Evolutionary conservation across 2,113 vertebrate genomes (phyloP), one percentile per base, ranked within the genome.

Genomic region (Orcinus orca): DNA sequence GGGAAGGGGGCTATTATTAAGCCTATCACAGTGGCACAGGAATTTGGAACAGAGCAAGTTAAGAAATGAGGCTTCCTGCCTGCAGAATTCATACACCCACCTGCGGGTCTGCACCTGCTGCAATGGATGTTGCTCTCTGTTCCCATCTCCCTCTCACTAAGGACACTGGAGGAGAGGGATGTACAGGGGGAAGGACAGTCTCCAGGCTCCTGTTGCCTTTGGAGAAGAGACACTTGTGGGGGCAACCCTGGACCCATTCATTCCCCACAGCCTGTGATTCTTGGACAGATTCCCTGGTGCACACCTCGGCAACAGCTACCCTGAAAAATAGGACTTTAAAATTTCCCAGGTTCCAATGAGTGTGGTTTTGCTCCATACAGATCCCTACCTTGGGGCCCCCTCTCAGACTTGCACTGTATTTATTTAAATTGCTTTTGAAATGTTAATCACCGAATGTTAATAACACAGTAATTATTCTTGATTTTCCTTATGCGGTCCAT

Each of bases 341-440:
- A 77, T 83, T 60, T 53, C 74, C 41, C 38, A 17, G 29, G 77
- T 97, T 93, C 96, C 88, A 41, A 33, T 29, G 50, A 96, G 60
- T 8, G 1, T 14, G 55, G 67, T 67, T 90, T 83, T 36, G 25
- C 50, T 83, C 79, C 58, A 25, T 3, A 20, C 58, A 36, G 79
- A 95, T 93, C 71, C 67, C 73, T 85, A 47, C 55, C 93, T 76
- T 68, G 38, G 86, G 91, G 80, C 29, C 58, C 74, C 62, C 60
- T 63, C 83, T 96, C 58, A 93, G 79, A 67, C 87, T 65, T 50
- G 55, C 60, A 10, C 41, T 65, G 53, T 73, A 47, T 93, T 95
- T 96, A 95, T 96, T 97, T 87, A 92, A 96, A 96, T 95, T 87
- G 80, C 63, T 95, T 96, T 97, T 93, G 86, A 97, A 97, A 92